phyloP scores from a whole-genome alignment of 2,113 vertebrate genomes.

The Oryctolagus cuniculus region mOryCun1.1 NC_091440.1:68287001-68287500 shows the following conservation, averaged over 20 bases:
- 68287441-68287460: not conserved
- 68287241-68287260: not conserved
- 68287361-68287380: conserved; percentile 6
- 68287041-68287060: conserved; percentile 12
- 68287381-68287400: not conserved
- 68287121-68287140: not conserved
- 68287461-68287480: not conserved
- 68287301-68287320: not conserved
- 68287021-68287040: not conserved
- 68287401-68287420: not conserved
- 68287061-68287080: not conserved
- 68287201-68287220: not conserved
- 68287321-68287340: not conserved
- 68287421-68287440: not conserved
- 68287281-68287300: not conserved
- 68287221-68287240: not conserved
- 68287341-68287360: not conserved
- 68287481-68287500: not conserved
- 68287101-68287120: not conserved
- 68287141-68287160: conserved; percentile 13
- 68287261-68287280: not conserved
- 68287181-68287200: not conserved
- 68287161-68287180: not conserved
- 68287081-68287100: not conserved
- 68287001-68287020: not conserved